Percentiles rank a stretch among this genome's conserved stretches.
These are phyloP conservation scores for Lasioglossum morio DNA, from an alignment of 2,888 invertebrate species.

Conservation along the genomic window DNA sequence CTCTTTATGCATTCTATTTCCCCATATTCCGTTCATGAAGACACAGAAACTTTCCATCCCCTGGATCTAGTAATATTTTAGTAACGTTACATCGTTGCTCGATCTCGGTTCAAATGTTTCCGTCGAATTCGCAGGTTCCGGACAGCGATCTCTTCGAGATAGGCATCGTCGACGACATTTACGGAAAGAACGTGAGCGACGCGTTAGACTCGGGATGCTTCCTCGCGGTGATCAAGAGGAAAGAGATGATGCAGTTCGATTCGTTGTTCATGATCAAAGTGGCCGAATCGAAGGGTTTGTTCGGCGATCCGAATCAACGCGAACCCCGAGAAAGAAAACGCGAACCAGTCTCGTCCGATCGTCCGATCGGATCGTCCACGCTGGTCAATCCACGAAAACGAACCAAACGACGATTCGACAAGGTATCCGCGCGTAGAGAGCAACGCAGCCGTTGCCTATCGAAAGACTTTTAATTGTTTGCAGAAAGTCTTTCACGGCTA, in stretches of 20 bases:
- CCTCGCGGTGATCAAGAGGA: conserved; percentile 89
- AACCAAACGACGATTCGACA: conserved; percentile 50
- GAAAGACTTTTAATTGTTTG: neutral
- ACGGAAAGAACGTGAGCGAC: conserved; percentile 85
- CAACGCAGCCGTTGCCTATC: conserved; percentile 37
- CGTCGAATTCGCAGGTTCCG: conserved; percentile 86
- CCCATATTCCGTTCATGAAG: too few species aligned
- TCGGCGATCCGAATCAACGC: conserved; percentile 86
- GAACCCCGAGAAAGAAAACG: conserved; percentile 69
- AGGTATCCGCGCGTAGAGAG: neutral
- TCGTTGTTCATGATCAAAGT: conserved; percentile 94
- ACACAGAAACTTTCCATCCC: too few species aligned
- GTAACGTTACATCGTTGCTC: neutral
- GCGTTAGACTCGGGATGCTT: conserved; percentile 87
- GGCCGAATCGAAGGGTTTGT: conserved; percentile 92
- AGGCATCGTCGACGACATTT: conserved; percentile 87
- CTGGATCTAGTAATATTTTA: too few species aligned
- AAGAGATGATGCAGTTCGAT: conserved; percentile 91
- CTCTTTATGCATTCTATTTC: too few species aligned
- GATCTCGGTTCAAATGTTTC: neutral
- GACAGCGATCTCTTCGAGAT: conserved; percentile 90
- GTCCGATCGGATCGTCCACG: neutral
- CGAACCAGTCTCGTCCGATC: neutral
- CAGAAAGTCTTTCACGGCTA: neutral
- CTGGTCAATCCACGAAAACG: conserved; percentile 20